These are phyloP conservation scores for Lithosia quadra DNA, from an alignment of 2,888 invertebrate species.

Conservation along the genomic window DNA sequence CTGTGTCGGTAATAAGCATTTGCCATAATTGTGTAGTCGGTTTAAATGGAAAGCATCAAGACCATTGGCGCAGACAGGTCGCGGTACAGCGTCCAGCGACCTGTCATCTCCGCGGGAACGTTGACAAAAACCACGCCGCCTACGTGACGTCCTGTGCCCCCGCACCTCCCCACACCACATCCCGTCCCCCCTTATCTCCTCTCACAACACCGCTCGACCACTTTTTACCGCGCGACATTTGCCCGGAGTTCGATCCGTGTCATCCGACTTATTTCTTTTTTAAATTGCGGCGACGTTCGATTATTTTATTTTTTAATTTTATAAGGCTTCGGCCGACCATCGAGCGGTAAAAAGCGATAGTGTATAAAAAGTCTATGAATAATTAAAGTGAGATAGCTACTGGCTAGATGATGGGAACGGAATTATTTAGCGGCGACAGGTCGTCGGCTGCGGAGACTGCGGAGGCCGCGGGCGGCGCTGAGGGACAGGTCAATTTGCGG, in stretches of 20 bases:
- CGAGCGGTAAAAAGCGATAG: slow-evolving; percentile 83
- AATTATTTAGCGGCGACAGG: slow-evolving; percentile 83
- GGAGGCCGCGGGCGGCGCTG: slow-evolving; percentile 66
- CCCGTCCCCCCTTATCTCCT: slow-evolving; percentile 46
- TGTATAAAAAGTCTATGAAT: slow-evolving; percentile 86
- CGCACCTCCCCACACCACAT: slow-evolving; percentile 41
- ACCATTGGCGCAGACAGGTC: slow-evolving; percentile 70
- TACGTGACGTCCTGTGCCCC: slow-evolving; percentile 84
- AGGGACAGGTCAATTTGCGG: slow-evolving; percentile 86
- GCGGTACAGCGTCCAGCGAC: slow-evolving; percentile 83
- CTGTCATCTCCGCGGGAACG: slow-evolving; percentile 87
- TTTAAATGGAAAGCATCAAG: slow-evolving; percentile 76
- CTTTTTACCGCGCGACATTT: slow-evolving; percentile 87
- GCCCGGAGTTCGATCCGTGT: slow-evolving; percentile 87
- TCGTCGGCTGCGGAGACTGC: slow-evolving; percentile 64
- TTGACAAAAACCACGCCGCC: slow-evolving; percentile 86
- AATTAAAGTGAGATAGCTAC: slow-evolving; percentile 86
- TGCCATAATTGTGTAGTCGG: slow-evolving; percentile 41
- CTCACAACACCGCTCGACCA: slow-evolving; percentile 75
- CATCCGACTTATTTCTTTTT: slow-evolving; percentile 87
- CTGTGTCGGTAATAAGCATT: slow-evolving; percentile 36
- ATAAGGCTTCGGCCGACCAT: slow-evolving; percentile 80
- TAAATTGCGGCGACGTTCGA: slow-evolving; percentile 83
- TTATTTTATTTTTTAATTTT: slow-evolving; percentile 85
- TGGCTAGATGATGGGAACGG: slow-evolving; percentile 86